Evolutionary conservation across 2,888 invertebrate species (phyloP).

Genomic region (Diloba caeruleocephala): DNA sequence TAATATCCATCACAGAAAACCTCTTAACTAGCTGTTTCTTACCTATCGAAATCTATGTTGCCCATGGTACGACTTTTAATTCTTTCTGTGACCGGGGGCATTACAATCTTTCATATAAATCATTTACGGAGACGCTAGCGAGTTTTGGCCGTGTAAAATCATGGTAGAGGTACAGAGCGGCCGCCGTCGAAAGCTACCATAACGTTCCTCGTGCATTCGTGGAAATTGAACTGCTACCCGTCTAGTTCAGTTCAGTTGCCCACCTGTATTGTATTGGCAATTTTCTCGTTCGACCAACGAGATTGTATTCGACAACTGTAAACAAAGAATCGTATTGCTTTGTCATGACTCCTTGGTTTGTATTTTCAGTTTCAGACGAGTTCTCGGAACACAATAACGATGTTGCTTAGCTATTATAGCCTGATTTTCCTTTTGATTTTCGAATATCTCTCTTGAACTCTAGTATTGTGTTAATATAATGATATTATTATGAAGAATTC

Average conservation of each 20-base stretch:
- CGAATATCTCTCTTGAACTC: no score
- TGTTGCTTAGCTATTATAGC: constrained; percentile 2
- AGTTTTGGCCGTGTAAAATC: neutral
- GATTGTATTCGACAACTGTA: constrained; percentile 23
- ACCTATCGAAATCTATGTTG: no score
- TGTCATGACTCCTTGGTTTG: constrained; percentile 22
- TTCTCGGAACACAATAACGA: constrained; percentile 12
- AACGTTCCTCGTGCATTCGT: neutral
- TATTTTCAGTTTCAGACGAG: constrained; percentile 12
- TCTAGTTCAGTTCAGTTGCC: constrained; percentile 1
- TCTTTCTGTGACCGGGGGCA: no score
- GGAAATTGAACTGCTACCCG: constrained; percentile 9
- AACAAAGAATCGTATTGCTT: constrained; percentile 36
- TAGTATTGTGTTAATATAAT: no score
- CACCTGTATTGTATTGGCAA: constrained; percentile 19
- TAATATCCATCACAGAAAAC: no score
- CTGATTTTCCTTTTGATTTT: neutral
- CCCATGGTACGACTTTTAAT: no score
- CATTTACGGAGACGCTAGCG: no score
- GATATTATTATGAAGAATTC: no score
- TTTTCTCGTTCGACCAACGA: constrained; percentile 3
- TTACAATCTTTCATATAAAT: no score
- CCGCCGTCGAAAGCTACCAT: no score
- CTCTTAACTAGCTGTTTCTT: no score
- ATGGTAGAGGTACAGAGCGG: neutral